Evolutionary conservation across 2,888 invertebrate genomes (phyloP), one percentile per base, ranked within the genome.

Genomic region (Silvanus unidentatus): DNA sequence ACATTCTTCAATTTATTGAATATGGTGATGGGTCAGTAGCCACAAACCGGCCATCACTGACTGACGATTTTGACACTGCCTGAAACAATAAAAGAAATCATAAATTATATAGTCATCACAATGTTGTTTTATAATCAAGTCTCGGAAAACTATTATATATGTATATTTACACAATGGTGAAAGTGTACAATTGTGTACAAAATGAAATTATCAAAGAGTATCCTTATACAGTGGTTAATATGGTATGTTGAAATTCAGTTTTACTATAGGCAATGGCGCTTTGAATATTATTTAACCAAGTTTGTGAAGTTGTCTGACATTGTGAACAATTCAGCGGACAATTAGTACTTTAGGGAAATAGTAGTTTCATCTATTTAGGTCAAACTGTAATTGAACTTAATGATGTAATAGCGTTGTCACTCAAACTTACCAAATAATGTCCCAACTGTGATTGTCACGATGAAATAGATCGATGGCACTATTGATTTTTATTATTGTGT

Each of bases 371-470:
- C 14, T 37, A 37, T 37, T 12, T 37, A 12, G 45, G 42, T 45
- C 42, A 38, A 32, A 46, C 44, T 46, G 30, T 40, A 55, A 55
- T 57, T 55, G 53, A 43, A 49, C 49, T 45, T 49, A 53, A 54
- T 55, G 51, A 45, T 48, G 39, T 42, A 50, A 53, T 53, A 48
- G 45, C 46, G 49, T 49, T 47, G 53, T 53, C 52, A 55, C 52
- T 54, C 54, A 52, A 43, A 40, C 53, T 52, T 50, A 50, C 49
- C 52, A 53, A 53, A 47, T 50, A 50, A 52, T 53, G 53, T 54
- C n/a, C n/a, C n/a, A n/a, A 32, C n/a, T 12, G 4, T 9, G 13
- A 3, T 32, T 5, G 13, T 32, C n/a, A n/a, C n/a, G 10, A 32
- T 32, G 3, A 3, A 32, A 9, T 32, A 12, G 5, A 32, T 32